phyloP scores from a whole-genome alignment of 2,888 invertebrate species.

The Antheraea assamensis region DNA sequence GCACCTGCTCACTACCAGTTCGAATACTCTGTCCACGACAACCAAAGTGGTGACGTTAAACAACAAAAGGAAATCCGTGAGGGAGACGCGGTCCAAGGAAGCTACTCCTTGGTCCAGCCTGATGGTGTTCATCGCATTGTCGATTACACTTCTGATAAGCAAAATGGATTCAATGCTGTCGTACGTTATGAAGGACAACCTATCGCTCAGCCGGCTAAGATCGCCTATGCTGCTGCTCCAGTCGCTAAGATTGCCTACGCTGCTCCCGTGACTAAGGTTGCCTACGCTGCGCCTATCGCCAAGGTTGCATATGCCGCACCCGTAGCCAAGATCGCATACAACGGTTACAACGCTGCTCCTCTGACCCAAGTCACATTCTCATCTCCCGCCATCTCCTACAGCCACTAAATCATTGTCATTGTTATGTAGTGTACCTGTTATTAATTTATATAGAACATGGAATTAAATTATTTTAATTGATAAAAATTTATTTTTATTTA shows the following conservation, averaged over 20 bases:
- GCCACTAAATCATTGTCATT: slow-evolving; percentile 52
- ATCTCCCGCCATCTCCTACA: slow-evolving; percentile 67
- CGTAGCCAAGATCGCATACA: slow-evolving; percentile 41
- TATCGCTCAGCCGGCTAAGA: slow-evolving; percentile 37
- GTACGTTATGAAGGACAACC: slow-evolving; percentile 73
- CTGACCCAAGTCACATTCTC: slow-evolving; percentile 61
- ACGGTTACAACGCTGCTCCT: slow-evolving; percentile 37
- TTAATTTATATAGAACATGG: background rate
- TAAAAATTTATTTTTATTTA: background rate
- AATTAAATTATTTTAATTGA: background rate
- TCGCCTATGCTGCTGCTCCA: slow-evolving; percentile 38
- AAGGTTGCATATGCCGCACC: slow-evolving; percentile 52
- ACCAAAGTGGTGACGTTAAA: slow-evolving; percentile 72
- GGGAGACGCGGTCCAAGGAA: slow-evolving; percentile 72
- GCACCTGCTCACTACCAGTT: slow-evolving; percentile 72
- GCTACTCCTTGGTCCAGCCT: slow-evolving; percentile 76
- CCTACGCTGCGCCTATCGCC: slow-evolving; percentile 36
- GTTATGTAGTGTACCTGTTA: background rate
- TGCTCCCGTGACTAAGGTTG: too few relatives aligned
- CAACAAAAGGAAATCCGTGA: slow-evolving; percentile 71
- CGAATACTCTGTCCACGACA: slow-evolving; percentile 72
- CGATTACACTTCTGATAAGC: slow-evolving; percentile 71
- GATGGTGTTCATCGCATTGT: slow-evolving; percentile 74
- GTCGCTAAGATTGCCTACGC: slow-evolving; percentile 36
- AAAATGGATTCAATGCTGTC: slow-evolving; percentile 71